Base-by-base conservation (phyloP, 2,797 vertebrate species). In the Myripristis murdjan region DNA sequence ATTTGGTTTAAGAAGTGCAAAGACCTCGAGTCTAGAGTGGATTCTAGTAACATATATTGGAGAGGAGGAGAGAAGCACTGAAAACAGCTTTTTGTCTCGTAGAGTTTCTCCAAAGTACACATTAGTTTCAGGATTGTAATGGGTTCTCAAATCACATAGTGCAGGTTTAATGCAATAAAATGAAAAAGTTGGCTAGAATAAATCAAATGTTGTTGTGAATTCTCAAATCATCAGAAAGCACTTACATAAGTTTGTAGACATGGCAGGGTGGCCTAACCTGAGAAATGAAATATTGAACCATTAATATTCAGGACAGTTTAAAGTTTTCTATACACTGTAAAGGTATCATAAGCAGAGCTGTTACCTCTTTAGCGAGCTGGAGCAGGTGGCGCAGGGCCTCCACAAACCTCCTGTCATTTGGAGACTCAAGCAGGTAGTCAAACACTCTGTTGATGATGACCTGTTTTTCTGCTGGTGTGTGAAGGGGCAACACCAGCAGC, bases 221-320 rank as follows among this genome's bases (percentile, higher is more conserved):
- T 28, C 6, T 28, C 39, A 48, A 62, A 69, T 10, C 0, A 9
- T 31, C n/a, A 61, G 2, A 55, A 62, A 63, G n/a, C 47, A 89
- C 92, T 92, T 55, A 93, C 92, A 92, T 89, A 0, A 60, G 73
- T 77, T 1, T 67, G 80, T 75, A 88, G 81, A 87, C 68, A 6
- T 5, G 0, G 12, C 92, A 93, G 6, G 88, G 35, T 35, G 66
- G 53, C 4, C 31, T n/a, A 5, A 78, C 59, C 92, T 93, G 39
- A 54, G n/a, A 65, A 69, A 59, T 7, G 0, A 3, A 54, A 65
- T 0, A 54, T 33, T 48, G 31, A 15, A 73, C 1, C 33, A 10
- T 59, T 48, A 61, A 64, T 20, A 44, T 59, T 15, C 11, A 44
- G 15, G 2, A 39, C 2, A 8, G 12, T n/a, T 22, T 3, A 65